These are phyloP conservation scores for Aporophyla nigra DNA, from an alignment of 2,888 invertebrate species.

Conservation along the genomic window DNA sequence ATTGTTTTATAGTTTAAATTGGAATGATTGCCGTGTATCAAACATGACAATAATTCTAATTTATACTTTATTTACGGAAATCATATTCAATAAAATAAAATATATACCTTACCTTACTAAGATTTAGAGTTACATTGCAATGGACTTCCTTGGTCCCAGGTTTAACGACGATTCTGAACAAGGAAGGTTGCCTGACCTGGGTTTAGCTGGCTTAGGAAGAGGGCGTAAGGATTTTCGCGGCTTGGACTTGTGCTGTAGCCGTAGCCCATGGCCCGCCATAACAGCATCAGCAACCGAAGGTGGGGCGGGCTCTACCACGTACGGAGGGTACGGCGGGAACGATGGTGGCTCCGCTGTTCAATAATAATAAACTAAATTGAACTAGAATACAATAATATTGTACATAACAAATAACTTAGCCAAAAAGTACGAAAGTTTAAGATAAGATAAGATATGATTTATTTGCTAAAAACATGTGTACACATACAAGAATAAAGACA, in stretches of 20 bases:
- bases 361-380: neutral
- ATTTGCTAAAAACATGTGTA: no score
- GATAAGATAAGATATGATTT: no score
- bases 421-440: neutral
- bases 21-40: no score
- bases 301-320: conserved; percentile 75
- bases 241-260: conserved; percentile 77
- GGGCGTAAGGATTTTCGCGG: conserved; percentile 73
- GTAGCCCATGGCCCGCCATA: conserved; percentile 81
- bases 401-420: neutral
- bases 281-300: conserved; percentile 85
- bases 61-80: no score
- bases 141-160: no score
- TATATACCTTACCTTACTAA: neutral
- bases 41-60: no score
- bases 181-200: conserved; percentile 72
- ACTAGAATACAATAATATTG: neutral
- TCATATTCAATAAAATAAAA: neutral
- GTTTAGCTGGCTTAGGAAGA: conserved; percentile 82
- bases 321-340: conserved; percentile 85
- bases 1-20: no score
- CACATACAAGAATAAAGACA: no score
- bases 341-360: conserved; percentile 20
- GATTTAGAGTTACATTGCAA: no score
- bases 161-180: neutral